These are phyloP conservation scores for Papilio demoleus DNA, from an alignment of 2,888 invertebrate species.

Conservation along the genomic window DNA sequence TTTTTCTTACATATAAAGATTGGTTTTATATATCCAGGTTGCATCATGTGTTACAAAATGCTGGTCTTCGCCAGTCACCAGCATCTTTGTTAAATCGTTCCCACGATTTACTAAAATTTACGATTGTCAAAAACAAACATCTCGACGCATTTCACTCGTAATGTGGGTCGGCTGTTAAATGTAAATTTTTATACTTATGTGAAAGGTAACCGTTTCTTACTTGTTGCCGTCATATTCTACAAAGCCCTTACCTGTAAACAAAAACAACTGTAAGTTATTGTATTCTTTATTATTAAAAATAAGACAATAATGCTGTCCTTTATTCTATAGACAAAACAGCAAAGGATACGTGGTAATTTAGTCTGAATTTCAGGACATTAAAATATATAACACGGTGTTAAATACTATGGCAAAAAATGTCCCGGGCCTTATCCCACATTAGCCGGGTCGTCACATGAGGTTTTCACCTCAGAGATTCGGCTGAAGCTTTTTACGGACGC, in stretches of 20 bases:
- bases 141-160: conserved; percentile 52
- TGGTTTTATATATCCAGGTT: not conserved
- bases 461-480: no score
- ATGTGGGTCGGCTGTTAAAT: conserved; percentile 55
- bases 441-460: no score
- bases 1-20: no score
- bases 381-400: no score
- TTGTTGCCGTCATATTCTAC: conserved; percentile 31
- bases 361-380: no score
- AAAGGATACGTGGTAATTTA: no score
- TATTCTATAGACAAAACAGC: no score
- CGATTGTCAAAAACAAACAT: conserved; percentile 61
- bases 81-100: conserved; percentile 50
- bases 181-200: conserved; percentile 57
- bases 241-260: conserved; percentile 50
- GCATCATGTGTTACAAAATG: conserved; percentile 31
- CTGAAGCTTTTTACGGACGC: no score
- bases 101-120: conserved; percentile 61
- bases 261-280: conserved; percentile 25
- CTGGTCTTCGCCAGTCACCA: not conserved
- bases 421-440: no score
- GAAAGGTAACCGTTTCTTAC: conserved; percentile 43
- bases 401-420: no score
- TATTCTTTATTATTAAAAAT: not conserved
- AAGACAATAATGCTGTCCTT: no score